Evolutionary conservation across 2,888 invertebrate species (phyloP).

Genomic region (Aricia artaxerxes): DNA sequence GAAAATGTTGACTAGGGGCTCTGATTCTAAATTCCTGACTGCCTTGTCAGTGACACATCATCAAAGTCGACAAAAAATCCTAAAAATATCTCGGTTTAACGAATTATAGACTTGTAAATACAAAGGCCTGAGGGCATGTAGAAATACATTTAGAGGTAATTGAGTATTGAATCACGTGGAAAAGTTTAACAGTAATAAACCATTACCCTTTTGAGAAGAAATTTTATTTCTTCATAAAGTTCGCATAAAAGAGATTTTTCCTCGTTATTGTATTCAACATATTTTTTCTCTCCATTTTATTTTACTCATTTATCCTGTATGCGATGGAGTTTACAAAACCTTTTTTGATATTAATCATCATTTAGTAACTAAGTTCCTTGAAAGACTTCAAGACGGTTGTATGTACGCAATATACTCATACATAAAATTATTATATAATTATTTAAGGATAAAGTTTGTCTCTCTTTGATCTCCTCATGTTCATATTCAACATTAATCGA

Average conservation of each 20-base stretch:
- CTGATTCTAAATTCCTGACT: too few relatives aligned
- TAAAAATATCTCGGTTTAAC: neutral
- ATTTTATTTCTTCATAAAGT: conserved; percentile 1
- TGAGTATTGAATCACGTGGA: conserved; percentile 13
- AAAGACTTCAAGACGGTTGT: neutral
- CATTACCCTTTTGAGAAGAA: neutral
- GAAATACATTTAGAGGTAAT: conserved; percentile 14
- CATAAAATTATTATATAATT: too few relatives aligned
- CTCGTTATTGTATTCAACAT: neutral
- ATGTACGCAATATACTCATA: too few relatives aligned
- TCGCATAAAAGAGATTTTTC: neutral
- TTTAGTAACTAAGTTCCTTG: neutral
- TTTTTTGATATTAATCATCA: neutral
- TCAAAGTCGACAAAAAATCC: neutral
- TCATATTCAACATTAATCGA: too few relatives aligned
- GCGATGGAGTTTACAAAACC: neutral
- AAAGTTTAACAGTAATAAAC: conserved; percentile 10
- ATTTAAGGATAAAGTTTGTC: too few relatives aligned
- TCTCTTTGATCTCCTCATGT: too few relatives aligned
- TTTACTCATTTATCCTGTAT: neutral
- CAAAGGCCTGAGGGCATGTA: neutral
- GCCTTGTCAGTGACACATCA: too few relatives aligned
- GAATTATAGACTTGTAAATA: conserved; percentile 7
- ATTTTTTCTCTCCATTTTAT: neutral
- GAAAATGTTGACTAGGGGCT: too few relatives aligned